phyloP scores from a whole-genome alignment of 2,888 invertebrate species.

The Hypena proboscidalis region DNA sequence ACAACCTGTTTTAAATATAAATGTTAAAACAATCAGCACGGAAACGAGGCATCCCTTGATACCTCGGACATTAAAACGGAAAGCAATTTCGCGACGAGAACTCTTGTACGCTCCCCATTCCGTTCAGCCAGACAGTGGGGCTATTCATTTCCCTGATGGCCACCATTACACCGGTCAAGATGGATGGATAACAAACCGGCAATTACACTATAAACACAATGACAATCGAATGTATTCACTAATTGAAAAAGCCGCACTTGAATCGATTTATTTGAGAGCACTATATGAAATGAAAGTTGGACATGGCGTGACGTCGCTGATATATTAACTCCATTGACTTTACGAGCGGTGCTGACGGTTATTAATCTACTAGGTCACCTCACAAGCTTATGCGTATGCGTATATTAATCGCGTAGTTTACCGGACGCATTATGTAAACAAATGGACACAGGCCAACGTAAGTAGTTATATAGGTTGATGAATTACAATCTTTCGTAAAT shows the following conservation, averaged over 20 bases:
- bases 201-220: slow-evolving; percentile 82
- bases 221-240: slow-evolving; percentile 82
- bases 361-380: slow-evolving; percentile 75
- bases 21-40: slow-evolving; percentile 55
- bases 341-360: slow-evolving; percentile 74
- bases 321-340: slow-evolving; percentile 80
- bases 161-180: slow-evolving; percentile 81
- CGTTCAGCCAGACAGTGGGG: slow-evolving; percentile 61
- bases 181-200: slow-evolving; percentile 81
- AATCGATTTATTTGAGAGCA: slow-evolving; percentile 78
- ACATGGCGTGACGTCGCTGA: slow-evolving; percentile 68
- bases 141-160: slow-evolving; percentile 83
- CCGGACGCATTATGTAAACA: slow-evolving; percentile 51
- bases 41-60: slow-evolving; percentile 60
- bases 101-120: slow-evolving; percentile 68
- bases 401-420: slow-evolving; percentile 64
- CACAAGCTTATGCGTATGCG: slow-evolving; percentile 55
- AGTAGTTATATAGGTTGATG: slow-evolving; percentile 1
- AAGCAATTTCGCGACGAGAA: slow-evolving; percentile 72
- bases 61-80: slow-evolving; percentile 68
- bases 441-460: slow-evolving; percentile 25
- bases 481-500: neutral
- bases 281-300: slow-evolving; percentile 81
- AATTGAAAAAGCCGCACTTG: slow-evolving; percentile 80
- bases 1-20: slow-evolving; percentile 49